Percentiles rank a stretch among this genome's conserved stretches.
Conservation (phyloP, 2,113 vertebrate genomes). For the Pangasianodon hypophthalmus region DNA sequence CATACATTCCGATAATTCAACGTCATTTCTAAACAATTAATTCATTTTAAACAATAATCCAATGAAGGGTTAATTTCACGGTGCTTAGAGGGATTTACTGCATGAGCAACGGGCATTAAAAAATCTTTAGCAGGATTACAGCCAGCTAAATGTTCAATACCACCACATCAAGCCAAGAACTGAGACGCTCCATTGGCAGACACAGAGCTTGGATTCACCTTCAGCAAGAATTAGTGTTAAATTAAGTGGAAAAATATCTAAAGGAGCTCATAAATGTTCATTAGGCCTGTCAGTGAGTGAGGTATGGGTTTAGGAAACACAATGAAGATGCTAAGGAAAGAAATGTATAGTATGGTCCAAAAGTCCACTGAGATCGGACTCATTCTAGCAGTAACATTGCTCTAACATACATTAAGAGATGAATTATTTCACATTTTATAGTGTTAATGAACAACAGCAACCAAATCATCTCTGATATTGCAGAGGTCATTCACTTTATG, state of each 20-base stretch:
- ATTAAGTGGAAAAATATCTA: conserved; percentile 53
- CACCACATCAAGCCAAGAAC: conserved; percentile 32
- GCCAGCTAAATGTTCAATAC: conserved; percentile 59
- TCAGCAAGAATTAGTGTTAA: conserved; percentile 41
- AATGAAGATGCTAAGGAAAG: neutral
- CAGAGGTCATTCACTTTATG: neutral
- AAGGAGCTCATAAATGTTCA: conserved; percentile 47
- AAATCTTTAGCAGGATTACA: conserved; percentile 62
- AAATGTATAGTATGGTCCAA: neutral
- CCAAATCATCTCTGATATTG: neutral
- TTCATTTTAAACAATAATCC: neutral
- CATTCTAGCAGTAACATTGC: neutral
- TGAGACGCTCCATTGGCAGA: conserved; percentile 24
- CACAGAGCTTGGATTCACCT: conserved; percentile 33
- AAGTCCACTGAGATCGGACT: neutral
- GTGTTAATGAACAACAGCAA: neutral
- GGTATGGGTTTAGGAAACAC: conserved; percentile 9
- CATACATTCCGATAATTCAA: neutral
- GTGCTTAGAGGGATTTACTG: conserved; percentile 68
- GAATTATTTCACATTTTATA: neutral
- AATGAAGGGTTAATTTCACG: conserved; percentile 59
- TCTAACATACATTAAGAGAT: neutral
- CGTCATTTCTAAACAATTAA: neutral
- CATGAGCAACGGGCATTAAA: conserved; percentile 64
- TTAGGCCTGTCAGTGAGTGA: conserved; percentile 31